A percentile compares a stretch with the other conserved stretches of the same genome.
These are phyloP conservation scores for Limnothrissa miodon DNA, from an alignment of 2,113 vertebrate species.

Conservation along the genomic window DNA sequence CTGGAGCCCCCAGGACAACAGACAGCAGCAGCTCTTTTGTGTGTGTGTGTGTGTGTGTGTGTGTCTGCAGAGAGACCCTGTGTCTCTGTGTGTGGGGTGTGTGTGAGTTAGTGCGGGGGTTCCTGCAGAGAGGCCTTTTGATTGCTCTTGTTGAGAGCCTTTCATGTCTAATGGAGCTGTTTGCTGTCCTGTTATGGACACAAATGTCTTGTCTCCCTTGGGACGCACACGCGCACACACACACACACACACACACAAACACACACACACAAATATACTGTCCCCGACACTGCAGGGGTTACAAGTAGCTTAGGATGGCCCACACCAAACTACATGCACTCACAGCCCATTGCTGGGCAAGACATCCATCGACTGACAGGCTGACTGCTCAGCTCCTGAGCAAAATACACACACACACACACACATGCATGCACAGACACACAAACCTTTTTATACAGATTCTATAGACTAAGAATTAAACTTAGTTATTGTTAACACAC, in stretches of 20 bases:
- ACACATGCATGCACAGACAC: not conserved
- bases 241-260: slow-evolving; percentile 42
- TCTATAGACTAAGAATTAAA: too few relatives aligned
- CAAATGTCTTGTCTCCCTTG: slow-evolving; percentile 50
- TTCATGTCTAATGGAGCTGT: slow-evolving; percentile 78
- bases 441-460: too few relatives aligned
- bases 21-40: not conserved
- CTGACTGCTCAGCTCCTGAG: too few relatives aligned
- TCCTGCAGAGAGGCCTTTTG: slow-evolving; percentile 62
- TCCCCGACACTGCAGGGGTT: slow-evolving; percentile 21
- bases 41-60: slow-evolving; percentile 46
- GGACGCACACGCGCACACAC: slow-evolving; percentile 44
- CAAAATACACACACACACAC: not conserved
- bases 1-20: not conserved
- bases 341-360: too few relatives aligned
- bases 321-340: not conserved
- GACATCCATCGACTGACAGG: too few relatives aligned
- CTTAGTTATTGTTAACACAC: too few relatives aligned
- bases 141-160: slow-evolving; percentile 66
- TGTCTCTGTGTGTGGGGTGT: slow-evolving; percentile 31
- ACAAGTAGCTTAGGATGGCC: not conserved
- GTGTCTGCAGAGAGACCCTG: slow-evolving; percentile 56
- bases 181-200: slow-evolving; percentile 73
- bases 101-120: slow-evolving; percentile 18
- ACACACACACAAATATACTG: slow-evolving; percentile 44